A percentile compares a stretch with the other conserved stretches of the same genome.
Conservation (phyloP, 1,140 invertebrate genomes). For the Aradophagus sp. region DNA sequence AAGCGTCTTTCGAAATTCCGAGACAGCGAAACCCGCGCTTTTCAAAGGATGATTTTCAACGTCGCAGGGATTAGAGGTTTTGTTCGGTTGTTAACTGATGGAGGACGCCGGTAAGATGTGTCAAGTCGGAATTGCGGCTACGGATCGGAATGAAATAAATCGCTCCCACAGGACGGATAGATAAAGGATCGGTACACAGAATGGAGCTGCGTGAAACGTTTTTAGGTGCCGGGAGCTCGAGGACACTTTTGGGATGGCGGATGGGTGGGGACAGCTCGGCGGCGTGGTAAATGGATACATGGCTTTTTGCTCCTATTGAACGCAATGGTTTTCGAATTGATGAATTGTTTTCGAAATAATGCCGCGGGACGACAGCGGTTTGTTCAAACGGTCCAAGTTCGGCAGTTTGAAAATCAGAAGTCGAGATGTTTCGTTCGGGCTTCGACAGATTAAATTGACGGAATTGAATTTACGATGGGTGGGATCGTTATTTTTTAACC, state of each 20-base stretch:
- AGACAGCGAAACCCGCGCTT: constrained; percentile 12
- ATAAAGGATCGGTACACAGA: constrained; percentile 41
- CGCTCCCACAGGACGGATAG: constrained; percentile 33
- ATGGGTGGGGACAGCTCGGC: constrained; percentile 3
- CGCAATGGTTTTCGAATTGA: no score
- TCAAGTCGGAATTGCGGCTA: constrained; percentile 45
- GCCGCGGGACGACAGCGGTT: no score
- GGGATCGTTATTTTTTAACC: no score
- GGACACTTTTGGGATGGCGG: constrained; percentile 7
- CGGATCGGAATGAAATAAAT: constrained; percentile 39
- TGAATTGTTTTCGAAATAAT: no score
- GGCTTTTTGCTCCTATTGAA: no score
- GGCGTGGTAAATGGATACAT: neutral
- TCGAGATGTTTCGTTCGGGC: no score
- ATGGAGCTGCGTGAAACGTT: constrained; percentile 39
- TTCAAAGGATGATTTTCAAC: constrained; percentile 39
- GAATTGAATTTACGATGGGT: no score
- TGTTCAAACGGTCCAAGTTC: no score
- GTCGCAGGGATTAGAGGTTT: constrained; percentile 51
- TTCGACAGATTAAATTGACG: no score
- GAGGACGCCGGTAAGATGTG: constrained; percentile 38
- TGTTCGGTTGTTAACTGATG: constrained; percentile 52
- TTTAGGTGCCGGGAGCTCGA: constrained; percentile 19
- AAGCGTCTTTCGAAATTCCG: constrained; percentile 26
- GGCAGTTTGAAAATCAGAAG: no score